These are phyloP conservation scores for Pocillopora damicornis DNA, from an alignment of 64 coral and sea anemone genomes.

Conservation along the genomic window DNA sequence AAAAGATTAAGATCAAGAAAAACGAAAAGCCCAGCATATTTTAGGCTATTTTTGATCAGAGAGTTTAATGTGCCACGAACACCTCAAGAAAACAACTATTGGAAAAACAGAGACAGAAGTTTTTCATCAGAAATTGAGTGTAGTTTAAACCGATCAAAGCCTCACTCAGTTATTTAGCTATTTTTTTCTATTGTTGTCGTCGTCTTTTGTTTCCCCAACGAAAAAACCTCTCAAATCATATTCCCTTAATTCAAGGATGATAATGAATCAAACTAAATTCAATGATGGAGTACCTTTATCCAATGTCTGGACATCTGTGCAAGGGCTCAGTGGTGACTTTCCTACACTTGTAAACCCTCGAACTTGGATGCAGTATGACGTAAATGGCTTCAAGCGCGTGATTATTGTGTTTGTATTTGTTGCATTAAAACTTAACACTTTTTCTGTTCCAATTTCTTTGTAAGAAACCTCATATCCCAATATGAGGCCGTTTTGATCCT, in stretches of 20 bases:
- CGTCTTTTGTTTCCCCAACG: no score
- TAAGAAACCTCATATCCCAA: not conserved
- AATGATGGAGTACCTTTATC: constrained; percentile 19
- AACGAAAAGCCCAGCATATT: no score
- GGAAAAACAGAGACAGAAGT: no score
- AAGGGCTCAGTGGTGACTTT: not conserved
- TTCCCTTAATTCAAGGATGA: not conserved
- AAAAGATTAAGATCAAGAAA: no score
- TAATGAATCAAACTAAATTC: not conserved
- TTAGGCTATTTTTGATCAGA: no score
- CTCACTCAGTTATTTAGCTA: no score
- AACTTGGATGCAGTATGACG: constrained; percentile 39
- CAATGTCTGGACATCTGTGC: not conserved
- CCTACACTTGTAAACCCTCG: constrained; percentile 40
- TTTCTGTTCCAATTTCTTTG: not conserved
- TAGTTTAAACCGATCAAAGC: no score
- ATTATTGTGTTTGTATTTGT: not conserved
- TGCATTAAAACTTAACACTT: not conserved
- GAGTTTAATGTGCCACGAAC: no score
- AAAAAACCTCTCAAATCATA: not conserved
- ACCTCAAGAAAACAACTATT: no score
- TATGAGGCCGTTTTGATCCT: constrained; percentile 16
- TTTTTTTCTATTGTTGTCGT: no score
- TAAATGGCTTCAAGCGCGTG: constrained; percentile 12
- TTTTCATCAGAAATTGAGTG: no score